Evolutionary conservation across 1,140 invertebrate species (phyloP), one percentile per base, ranked within the genome.

Genomic region (Rhyzopertha dominica): DNA sequence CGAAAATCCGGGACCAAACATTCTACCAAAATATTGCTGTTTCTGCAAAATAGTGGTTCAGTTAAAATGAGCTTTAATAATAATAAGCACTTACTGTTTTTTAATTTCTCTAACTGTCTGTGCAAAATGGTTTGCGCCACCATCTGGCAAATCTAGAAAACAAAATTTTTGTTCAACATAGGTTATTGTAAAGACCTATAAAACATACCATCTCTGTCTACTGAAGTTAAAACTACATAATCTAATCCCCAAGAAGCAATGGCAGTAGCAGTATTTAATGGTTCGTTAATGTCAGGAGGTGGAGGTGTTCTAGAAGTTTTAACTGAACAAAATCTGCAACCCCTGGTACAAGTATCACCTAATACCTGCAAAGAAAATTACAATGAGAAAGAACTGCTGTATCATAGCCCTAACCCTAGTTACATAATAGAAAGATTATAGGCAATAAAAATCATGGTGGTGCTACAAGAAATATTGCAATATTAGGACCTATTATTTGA

Each of bases 301-400:
- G 92, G 88, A 2, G 96, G 97, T n/a, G 78, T 75, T 43, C 85
- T 75, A 2, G 93, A 82, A 9, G 97, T 99, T 76, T 99, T 99
- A 7, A 99, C 91, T 1, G 96, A 99, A 72, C 97, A 99, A 71
- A 99, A 99, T 62, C 93, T 78, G 71, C 95, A 99, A 4, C 85
- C 87, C 59, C 89, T 70, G 0, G 91, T 95, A 59, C 91, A 95
- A 7, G 90, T 94, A 61, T 95, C 91, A 10, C 90, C 90, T 75
- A 95, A 82, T 43, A 95, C 72, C 89, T 92, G 63, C 44, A 71
- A 69, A 58, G 47, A 49, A 56, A 46, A 22, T 26, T 12, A 16
- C 19, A 2, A 42, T 17, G 14, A 22, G 24, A 10, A 9, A 4
- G 10, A 29, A n/a, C 16, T 30, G 22, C 14, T 14, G 7, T 10